phyloP scores from a whole-genome alignment of 2,888 invertebrate species.

The Congeria kusceri region DNA sequence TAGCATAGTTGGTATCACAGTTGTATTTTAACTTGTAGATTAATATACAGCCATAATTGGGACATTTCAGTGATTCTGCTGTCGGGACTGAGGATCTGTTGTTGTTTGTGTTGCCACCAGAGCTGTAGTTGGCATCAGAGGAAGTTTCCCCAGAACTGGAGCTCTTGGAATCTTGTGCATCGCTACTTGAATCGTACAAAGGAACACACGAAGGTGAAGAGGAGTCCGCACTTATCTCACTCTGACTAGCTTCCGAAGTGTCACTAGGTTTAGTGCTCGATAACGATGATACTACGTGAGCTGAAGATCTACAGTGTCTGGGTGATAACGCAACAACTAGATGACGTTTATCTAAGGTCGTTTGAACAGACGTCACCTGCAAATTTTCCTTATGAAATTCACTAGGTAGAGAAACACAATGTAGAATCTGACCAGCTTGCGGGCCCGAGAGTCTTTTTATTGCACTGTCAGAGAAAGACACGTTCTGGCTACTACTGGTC shows the following conservation, averaged over 20 bases:
- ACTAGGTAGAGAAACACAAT: conserved; percentile 81
- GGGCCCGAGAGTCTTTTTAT: conserved; percentile 40
- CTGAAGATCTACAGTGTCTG: conserved; percentile 24
- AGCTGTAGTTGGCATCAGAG: conserved; percentile 29
- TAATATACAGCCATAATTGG: conserved; percentile 86
- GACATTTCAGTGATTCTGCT: conserved; percentile 34
- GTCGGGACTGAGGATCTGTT: conserved; percentile 40
- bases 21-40: conserved; percentile 88
- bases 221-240: conserved; percentile 13
- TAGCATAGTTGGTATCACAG: conserved; percentile 85
- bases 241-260: background rate
- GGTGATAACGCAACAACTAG: conserved; percentile 86
- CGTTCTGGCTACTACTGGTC: conserved; percentile 13
- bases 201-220: conserved; percentile 15
- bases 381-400: conserved; percentile 85
- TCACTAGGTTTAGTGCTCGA: background rate
- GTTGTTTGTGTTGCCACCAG: conserved; percentile 46
- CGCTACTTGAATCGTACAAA: conserved; percentile 20
- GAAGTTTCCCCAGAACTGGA: conserved; percentile 20
- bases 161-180: conserved; percentile 16
- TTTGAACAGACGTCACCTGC: conserved; percentile 89
- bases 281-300: conserved; percentile 3
- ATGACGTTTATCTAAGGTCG: conserved; percentile 90
- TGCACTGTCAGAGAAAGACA: conserved; percentile 50
- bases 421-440: conserved; percentile 75